Evolutionary conservation across 2,113 vertebrate species (phyloP), one percentile per base, ranked within the genome.

Genomic region (Mixornis gularis): DNA sequence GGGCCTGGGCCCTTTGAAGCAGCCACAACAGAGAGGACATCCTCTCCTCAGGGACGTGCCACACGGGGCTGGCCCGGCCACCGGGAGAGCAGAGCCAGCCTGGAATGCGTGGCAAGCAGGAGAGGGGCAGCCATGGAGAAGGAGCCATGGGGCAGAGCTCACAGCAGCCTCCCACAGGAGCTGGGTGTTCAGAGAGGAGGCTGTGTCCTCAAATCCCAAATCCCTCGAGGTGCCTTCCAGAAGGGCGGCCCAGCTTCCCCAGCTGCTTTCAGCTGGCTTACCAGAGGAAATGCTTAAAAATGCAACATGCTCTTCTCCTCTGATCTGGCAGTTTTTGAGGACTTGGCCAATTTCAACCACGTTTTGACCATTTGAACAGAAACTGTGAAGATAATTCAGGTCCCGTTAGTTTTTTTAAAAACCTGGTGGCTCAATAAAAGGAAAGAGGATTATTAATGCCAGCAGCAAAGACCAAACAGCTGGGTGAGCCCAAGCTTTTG

Each of bases 11-110:
- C 17, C 71, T 94, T 80, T 87, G 85, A 90, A 94, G 71, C 15
- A 66, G 68, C 90, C 92, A 87, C 93, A 92, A 65, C 58, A 89
- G 73, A 90, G 41, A 49, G 63, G 51, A 82, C 46, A 72, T 59
- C 59, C 51, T 55, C 17, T 91, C 74, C 40, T 48, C 21, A n/a
- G 74, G 58, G 79, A 83, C 2, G 0, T 0, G 7, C 24, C 29
- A 11, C 10, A 4, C 0, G 1, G 53, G 41, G 49, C 78, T 72
- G 80, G 73, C 49, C 58, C 16, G n/a, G 62, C 41, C 74, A 62
- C 38, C 1, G 0, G 46, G 16, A 63, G 5, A 74, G 51, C 53
- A 55, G 25, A 92, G 76, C 51, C 79, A 62, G 13, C 2, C 0
- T 13, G 41, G 22, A 34, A 12, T 0, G 10, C 4, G 25, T 46